phyloP scores from a whole-genome alignment of 2,797 vertebrate species.

The Cyprinodon diabolis region DNA sequence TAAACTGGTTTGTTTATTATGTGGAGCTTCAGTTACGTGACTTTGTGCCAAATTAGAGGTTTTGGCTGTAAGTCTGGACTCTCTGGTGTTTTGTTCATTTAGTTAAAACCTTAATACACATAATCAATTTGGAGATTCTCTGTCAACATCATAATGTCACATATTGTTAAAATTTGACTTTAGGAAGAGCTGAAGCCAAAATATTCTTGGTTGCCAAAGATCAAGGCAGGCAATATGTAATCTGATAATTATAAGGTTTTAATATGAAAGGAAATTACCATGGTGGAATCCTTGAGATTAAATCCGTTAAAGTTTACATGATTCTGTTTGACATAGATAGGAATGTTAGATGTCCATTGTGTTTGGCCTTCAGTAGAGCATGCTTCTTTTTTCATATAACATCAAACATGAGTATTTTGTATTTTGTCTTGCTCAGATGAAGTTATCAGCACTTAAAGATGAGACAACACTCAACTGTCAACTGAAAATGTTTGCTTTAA shows the following conservation, averaged over 20 bases:
- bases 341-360: not conserved
- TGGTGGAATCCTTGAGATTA: not conserved
- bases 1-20: conserved; percentile 30
- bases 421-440: not conserved
- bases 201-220: no score
- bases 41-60: conserved; percentile 18
- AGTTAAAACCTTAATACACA: not conserved
- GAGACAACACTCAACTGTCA: not conserved
- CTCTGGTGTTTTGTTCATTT: conserved; percentile 1
- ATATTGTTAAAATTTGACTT: no score
- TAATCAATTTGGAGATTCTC: conserved; percentile 8
- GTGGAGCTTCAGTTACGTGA: conserved; percentile 27
- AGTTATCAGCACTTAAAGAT: not conserved
- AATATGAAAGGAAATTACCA: not conserved
- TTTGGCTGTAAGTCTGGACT: conserved; percentile 26
- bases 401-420: not conserved
- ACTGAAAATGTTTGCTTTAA: not conserved
- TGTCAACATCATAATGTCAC: not conserved
- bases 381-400: not conserved
- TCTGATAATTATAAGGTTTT: not conserved
- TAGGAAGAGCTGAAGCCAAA: no score
- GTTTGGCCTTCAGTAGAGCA: not conserved
- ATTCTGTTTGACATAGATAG: not conserved
- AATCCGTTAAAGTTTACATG: not conserved
- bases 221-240: not conserved